Evolutionary conservation across 2,888 invertebrate genomes (phyloP).

Genomic region (Notocelia uddmanniana): DNA sequence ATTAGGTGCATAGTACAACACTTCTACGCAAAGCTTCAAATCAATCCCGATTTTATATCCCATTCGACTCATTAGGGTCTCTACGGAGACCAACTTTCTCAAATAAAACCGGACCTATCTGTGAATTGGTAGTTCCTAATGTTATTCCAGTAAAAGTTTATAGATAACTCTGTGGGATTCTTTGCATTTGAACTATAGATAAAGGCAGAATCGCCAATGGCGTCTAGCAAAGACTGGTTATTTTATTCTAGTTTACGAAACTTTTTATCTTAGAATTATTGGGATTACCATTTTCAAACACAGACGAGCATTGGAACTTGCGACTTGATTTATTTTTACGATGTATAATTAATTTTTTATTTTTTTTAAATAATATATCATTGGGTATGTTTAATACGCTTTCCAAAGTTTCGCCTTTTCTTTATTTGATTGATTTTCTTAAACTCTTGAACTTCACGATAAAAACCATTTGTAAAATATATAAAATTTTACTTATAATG

Average conservation of each 20-base stretch:
- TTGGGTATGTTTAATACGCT: too few species aligned
- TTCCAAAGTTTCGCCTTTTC: too few species aligned
- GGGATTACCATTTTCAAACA: neutral
- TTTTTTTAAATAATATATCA: too few species aligned
- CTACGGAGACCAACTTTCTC: slow-evolving; percentile 18
- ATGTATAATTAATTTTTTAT: neutral
- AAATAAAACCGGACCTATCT: slow-evolving; percentile 18
- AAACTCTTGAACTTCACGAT: too few species aligned
- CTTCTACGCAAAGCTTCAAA: too few species aligned
- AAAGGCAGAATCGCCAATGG: slow-evolving; percentile 4
- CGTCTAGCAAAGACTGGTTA: neutral
- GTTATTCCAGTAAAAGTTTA: slow-evolving; percentile 27
- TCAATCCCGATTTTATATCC: slow-evolving; percentile 5
- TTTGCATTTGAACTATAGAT: slow-evolving; percentile 23
- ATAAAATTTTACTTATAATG: neutral
- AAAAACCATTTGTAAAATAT: too few species aligned
- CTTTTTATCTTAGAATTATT: slow-evolving; percentile 20
- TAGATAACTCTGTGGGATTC: slow-evolving; percentile 22
- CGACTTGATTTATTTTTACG: neutral
- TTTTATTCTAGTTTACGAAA: neutral
- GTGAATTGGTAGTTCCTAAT: slow-evolving; percentile 9
- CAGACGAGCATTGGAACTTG: neutral
- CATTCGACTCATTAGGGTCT: slow-evolving; percentile 13
- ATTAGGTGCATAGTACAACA: too few species aligned
- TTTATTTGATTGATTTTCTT: too few species aligned